Evolutionary conservation across 1,140 invertebrate species (phyloP).

Genomic region (Cylas formicarius): DNA sequence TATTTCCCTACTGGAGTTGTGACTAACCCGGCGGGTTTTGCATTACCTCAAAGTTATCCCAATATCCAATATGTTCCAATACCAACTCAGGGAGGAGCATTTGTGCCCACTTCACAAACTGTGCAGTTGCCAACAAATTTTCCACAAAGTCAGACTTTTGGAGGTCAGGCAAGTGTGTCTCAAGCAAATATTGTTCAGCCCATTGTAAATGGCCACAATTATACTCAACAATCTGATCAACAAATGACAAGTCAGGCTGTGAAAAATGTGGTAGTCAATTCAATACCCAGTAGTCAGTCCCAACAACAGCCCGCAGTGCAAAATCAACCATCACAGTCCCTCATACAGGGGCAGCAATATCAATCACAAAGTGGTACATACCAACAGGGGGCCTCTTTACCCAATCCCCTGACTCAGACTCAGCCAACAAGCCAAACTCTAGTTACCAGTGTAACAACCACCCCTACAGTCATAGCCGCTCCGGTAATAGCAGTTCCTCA

Average conservation of each 20-base stretch:
- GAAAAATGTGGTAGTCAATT: slow-evolving; percentile 37
- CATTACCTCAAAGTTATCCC: slow-evolving; percentile 32
- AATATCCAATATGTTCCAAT: slow-evolving; percentile 38
- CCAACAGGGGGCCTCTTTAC: slow-evolving; percentile 5
- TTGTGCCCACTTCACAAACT: slow-evolving; percentile 37
- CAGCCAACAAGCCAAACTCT: slow-evolving; percentile 3
- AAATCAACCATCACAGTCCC: slow-evolving; percentile 17
- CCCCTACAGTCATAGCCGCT: slow-evolving; percentile 3
- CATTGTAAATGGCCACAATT: slow-evolving; percentile 38
- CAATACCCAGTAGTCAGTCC: slow-evolving; percentile 25
- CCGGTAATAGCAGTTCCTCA: slow-evolving; percentile 19
- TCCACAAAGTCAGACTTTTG: slow-evolving; percentile 38
- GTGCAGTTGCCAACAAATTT: slow-evolving; percentile 35
- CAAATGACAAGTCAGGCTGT: slow-evolving; percentile 31
- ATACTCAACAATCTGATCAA: slow-evolving; percentile 25
- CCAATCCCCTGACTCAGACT: slow-evolving; percentile 1
- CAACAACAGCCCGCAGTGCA: slow-evolving; percentile 27
- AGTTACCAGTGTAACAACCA: background rate
- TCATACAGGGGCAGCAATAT: slow-evolving; percentile 15
- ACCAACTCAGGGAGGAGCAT: slow-evolving; percentile 37
- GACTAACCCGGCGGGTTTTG: slow-evolving; percentile 28
- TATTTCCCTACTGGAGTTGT: slow-evolving; percentile 34
- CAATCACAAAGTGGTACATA: slow-evolving; percentile 8
- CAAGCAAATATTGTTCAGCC: slow-evolving; percentile 29
- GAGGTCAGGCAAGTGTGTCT: slow-evolving; percentile 29